Conservation (phyloP, 2,113 vertebrate species). For the Vicugna pacos region DNA sequence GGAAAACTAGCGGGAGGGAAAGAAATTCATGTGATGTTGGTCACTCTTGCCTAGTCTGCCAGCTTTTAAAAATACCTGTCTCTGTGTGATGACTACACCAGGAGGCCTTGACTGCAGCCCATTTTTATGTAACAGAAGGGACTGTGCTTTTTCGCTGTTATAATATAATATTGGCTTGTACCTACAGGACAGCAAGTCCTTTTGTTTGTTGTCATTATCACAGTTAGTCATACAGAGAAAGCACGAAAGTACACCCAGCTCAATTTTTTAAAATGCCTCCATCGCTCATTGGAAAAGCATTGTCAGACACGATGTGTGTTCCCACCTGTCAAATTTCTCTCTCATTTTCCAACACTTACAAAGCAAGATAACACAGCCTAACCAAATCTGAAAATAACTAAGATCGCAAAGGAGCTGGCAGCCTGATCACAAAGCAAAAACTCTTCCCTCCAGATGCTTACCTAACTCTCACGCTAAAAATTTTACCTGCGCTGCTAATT, state of each 20-base stretch:
- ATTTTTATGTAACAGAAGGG: constrained; percentile 67
- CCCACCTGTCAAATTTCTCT: constrained; percentile 45
- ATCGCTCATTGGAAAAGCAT: not conserved
- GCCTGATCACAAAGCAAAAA: not conserved
- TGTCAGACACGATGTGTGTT: constrained; percentile 42
- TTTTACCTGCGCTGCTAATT: constrained; percentile 19
- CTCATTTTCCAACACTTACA: constrained; percentile 34
- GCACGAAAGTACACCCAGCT: not conserved
- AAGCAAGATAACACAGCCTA: constrained; percentile 57
- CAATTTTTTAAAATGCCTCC: not conserved
- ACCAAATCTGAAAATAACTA: constrained; percentile 45
- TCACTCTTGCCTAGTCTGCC: constrained; percentile 39
- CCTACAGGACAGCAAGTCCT: constrained; percentile 46
- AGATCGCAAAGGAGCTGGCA: constrained; percentile 21
- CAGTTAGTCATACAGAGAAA: constrained; percentile 14
- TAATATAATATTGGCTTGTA: constrained; percentile 62
- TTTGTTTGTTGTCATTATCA: constrained; percentile 29
- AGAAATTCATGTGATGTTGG: constrained; percentile 46
- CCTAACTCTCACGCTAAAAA: constrained; percentile 9
- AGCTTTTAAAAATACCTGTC: constrained; percentile 73
- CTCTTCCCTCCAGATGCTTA: not conserved
- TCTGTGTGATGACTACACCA: constrained; percentile 29
- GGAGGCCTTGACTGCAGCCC: constrained; percentile 43
- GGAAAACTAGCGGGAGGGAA: constrained; percentile 56
- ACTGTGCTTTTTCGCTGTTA: constrained; percentile 50